phyloP scores from a whole-genome alignment of 2,888 invertebrate genomes.

The Nezara viridula region DNA sequence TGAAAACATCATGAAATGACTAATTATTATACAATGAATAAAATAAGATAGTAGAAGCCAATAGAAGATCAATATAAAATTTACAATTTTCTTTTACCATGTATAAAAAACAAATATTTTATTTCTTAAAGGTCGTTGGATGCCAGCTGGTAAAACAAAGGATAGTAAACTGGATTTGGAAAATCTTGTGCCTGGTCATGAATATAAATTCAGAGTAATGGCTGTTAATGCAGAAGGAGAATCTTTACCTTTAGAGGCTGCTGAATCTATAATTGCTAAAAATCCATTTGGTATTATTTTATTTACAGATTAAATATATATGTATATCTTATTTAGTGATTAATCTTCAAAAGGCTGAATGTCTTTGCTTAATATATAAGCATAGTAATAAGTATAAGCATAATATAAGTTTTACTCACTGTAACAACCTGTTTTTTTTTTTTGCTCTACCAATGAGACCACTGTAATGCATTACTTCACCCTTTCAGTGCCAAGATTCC shows the following conservation, averaged over 20 bases:
- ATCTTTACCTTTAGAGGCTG: slow-evolving; percentile 93
- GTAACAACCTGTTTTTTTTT: too few relatives aligned
- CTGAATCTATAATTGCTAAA: slow-evolving; percentile 93
- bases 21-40: too few relatives aligned
- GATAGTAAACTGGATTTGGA: slow-evolving; percentile 90
- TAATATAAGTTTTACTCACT: too few relatives aligned
- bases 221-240: slow-evolving; percentile 97
- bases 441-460: too few relatives aligned
- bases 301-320: background rate
- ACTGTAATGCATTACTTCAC: too few relatives aligned
- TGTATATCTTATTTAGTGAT: background rate
- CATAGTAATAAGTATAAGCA: too few relatives aligned
- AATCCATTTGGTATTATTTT: slow-evolving; percentile 90
- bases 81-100: background rate
- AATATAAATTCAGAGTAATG: slow-evolving; percentile 98
- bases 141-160: slow-evolving; percentile 81
- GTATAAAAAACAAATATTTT: slow-evolving; percentile 7
- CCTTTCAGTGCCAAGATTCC: too few relatives aligned
- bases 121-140: slow-evolving; percentile 71
- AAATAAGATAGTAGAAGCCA: too few relatives aligned
- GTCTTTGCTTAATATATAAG: too few relatives aligned
- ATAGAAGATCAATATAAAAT: too few relatives aligned
- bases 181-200: slow-evolving; percentile 95
- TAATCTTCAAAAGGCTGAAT: too few relatives aligned
- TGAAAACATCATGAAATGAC: too few relatives aligned